Base-by-base conservation (phyloP, 2,113 vertebrate genomes). In the Triplophysa tibetana region DNA sequence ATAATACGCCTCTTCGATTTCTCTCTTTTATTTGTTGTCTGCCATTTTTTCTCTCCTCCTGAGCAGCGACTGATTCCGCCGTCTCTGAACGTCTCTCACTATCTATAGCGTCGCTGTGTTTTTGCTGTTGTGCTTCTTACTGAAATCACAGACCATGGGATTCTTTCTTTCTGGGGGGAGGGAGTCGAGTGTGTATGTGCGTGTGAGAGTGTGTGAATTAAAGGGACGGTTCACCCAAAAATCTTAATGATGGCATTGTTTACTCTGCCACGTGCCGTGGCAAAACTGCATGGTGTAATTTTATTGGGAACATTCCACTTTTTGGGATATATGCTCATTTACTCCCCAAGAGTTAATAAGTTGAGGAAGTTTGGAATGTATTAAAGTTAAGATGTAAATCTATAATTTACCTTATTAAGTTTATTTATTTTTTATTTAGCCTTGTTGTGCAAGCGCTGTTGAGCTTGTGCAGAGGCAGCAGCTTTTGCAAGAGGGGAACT, bases 131-230 rank as follows among this genome's bases (percentile, higher is more conserved):
- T 83, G 82, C 81, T 26, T 77, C 83, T 88, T 88, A 50, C 73
- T 85, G 85, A 88, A 84, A 86, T 89, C 86, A 83, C 83, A 86
- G 85, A 83, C 83, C 79, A 77, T 82, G 81, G 74, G 90, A 90
- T 90, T 90, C 85, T 77, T 64, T 88, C 50, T 78, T 38, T 50
- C 43, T 45, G 54, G 24, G 29, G 73, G 26, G 61, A 64, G 50
- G 14, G n/a, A 13, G 38, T 38, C 7, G 61, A 67, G 45, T 54
- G 23, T 65, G 12, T 61, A 19, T 12, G 24, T n/a, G 58, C n/a
- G n/a, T 26, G 69, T 14, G 45, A 5, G 50, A 9, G 45, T 60
- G 12, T 43, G 33, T 24, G 58, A 45, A 38, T 62, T 45, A 48
- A 60, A 72, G 33, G 70, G 33, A 41, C 33, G 48, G 56, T 75